A percentile compares a stretch with the other conserved stretches of the same genome.
phyloP scores from a whole-genome alignment of 2,888 invertebrate genomes.

The Leptopilina syphax region DNA sequence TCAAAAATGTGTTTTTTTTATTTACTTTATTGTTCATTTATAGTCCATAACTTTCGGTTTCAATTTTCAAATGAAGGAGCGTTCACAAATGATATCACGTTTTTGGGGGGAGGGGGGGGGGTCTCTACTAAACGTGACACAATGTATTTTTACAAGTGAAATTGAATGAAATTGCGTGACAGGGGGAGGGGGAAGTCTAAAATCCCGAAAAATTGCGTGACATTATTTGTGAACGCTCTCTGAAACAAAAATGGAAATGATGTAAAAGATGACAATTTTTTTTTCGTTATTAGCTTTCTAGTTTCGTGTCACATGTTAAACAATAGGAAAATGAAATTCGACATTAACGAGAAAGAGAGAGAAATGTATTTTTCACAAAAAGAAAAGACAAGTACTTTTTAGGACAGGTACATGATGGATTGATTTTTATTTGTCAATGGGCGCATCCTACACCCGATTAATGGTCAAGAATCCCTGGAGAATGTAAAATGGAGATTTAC shows the following conservation, averaged over 20 bases:
- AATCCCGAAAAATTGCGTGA: too few species aligned
- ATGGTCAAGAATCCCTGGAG: conserved; percentile 30
- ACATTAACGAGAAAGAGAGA: background rate
- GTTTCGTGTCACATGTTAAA: background rate
- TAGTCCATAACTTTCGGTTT: background rate
- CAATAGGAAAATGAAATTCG: background rate
- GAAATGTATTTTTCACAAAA: background rate
- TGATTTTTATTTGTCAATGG: conserved; percentile 21
- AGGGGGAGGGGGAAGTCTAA: too few species aligned
- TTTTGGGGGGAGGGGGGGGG: too few species aligned
- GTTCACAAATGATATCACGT: too few species aligned
- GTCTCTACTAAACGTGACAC: too few species aligned
- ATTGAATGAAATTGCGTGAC: too few species aligned
- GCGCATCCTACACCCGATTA: conserved; percentile 26
- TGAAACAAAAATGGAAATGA: too few species aligned
- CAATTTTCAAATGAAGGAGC: too few species aligned
- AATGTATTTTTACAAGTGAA: too few species aligned
- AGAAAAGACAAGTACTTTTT: background rate
- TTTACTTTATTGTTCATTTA: background rate
- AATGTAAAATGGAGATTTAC: conserved; percentile 24
- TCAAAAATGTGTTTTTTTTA: too few species aligned
- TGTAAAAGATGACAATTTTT: background rate
- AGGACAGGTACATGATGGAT: conserved; percentile 5
- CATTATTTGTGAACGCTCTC: too few species aligned
- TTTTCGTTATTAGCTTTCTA: conserved; percentile 15